Base-by-base conservation (phyloP, 2,888 invertebrate genomes). In the Charanyca ferruginea region DNA sequence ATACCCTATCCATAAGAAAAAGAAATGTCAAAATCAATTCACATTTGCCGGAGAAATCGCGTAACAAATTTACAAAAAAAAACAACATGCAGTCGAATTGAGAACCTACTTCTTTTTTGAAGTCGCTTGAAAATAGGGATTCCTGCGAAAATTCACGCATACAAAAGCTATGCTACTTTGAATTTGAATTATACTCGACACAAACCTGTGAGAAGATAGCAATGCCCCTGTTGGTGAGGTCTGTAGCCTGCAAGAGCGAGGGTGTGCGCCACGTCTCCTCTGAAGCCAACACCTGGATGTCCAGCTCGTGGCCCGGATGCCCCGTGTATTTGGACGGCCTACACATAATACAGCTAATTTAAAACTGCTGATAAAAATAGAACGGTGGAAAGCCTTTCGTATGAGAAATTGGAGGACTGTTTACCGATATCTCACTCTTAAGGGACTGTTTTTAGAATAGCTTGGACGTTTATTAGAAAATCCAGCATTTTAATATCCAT, bases 241-340 rank as follows among this genome's bases (percentile, higher is more conserved):
- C 96, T 0, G 96, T 96, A 1, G 98, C 98, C 80, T 98, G 95
- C 64, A 98, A 92, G 62, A 98, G 94, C 71, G 98, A 98, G 0
- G 98, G 98, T 0, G 98, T 98, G 63, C 98, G 97, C 98, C 98
- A 98, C 0, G 98, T 98, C 89, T 98, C 98, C 85, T 98, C 98
- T 0, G 97, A 97, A 0, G 98, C 98, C 66, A 98, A 92, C 32
- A 98, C 97, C 86, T 97, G 96, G 8, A 98, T 97, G 81, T 97
- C 97, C 73, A 98, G 91, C 78, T 97, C 97, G 86, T 98, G 97
- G 48, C 96, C 95, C 0, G 96, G 96, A 73, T 96, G 95, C 2
- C 96, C 96, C 67, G 96, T 96, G 57, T 97, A 97, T 64, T 93
- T 94, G 9, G 94, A 93, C 25, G 95, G 95, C 89, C 95, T 96